These are phyloP conservation scores for Hylyphantes graminicola DNA, from an alignment of 1,140 invertebrate species.

Conservation along the genomic window DNA sequence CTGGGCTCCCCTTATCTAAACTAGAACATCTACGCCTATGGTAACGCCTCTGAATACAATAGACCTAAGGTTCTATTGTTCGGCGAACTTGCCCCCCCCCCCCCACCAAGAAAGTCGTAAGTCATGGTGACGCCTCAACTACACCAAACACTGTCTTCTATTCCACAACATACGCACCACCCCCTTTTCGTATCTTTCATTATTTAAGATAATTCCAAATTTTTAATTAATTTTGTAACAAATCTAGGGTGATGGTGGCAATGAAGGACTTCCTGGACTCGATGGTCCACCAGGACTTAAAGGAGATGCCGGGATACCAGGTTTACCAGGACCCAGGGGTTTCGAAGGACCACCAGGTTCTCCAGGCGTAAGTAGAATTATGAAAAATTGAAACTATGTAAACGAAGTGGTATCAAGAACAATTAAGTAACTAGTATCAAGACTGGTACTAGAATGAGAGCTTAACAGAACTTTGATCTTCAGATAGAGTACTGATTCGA, in stretches of 20 bases:
- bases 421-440: background rate
- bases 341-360: conserved; percentile 41
- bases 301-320: conserved; percentile 44
- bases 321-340: conserved; percentile 45
- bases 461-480: no score
- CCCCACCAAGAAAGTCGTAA: no score
- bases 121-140: no score
- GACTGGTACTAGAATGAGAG: no score
- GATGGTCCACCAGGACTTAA: conserved; percentile 80
- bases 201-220: background rate
- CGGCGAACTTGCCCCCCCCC: no score
- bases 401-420: background rate
- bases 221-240: background rate
- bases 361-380: conserved; percentile 35
- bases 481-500: no score
- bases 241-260: conserved; percentile 72
- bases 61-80: no score
- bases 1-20: no score
- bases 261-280: conserved; percentile 75
- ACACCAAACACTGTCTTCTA: no score
- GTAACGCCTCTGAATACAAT: no score
- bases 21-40: no score
- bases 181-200: background rate
- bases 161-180: no score
- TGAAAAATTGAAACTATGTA: conserved; percentile 68